Percentiles rank a stretch among this genome's conserved stretches.
phyloP scores from a whole-genome alignment of 2,113 vertebrate species.

The Sphyrna mokarran region DNA sequence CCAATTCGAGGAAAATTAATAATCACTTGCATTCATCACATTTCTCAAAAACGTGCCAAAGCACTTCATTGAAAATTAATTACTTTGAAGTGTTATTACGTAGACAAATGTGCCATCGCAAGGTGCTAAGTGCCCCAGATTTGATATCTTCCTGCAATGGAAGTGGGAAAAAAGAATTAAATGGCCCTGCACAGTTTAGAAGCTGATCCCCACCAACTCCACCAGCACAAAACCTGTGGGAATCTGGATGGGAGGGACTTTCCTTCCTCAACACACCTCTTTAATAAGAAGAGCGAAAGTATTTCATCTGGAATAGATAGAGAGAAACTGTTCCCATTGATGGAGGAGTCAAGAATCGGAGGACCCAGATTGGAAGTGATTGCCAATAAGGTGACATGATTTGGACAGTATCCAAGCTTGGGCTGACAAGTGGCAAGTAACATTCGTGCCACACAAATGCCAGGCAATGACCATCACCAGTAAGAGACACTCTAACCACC shows the following conservation, averaged over 20 bases:
- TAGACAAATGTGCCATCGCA: neutral
- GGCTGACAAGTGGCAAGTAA: too few species aligned
- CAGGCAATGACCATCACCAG: too few species aligned
- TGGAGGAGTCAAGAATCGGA: too few species aligned
- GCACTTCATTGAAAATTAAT: neutral
- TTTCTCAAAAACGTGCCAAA: neutral
- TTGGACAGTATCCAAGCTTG: too few species aligned
- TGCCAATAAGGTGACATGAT: too few species aligned
- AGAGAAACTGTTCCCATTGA: too few species aligned
- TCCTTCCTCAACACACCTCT: neutral
- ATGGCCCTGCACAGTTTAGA: neutral
- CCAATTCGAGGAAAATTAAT: neutral
- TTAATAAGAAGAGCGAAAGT: neutral
- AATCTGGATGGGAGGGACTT: neutral
- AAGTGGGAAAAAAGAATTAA: neutral
- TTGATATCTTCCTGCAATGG: neutral
- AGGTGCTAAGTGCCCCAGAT: neutral
- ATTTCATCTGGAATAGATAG: neutral
- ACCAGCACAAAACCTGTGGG: too few species aligned
- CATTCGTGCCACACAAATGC: too few species aligned
- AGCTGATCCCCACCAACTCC: neutral
- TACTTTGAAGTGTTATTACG: neutral
- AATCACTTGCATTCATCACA: neutral
- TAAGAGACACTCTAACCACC: too few species aligned
- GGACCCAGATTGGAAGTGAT: too few species aligned